phyloP scores from a whole-genome alignment of 30 jellyfish, hydroid and myxozoan genomes.

The Hydractinia symbiolongicarpus region DNA sequence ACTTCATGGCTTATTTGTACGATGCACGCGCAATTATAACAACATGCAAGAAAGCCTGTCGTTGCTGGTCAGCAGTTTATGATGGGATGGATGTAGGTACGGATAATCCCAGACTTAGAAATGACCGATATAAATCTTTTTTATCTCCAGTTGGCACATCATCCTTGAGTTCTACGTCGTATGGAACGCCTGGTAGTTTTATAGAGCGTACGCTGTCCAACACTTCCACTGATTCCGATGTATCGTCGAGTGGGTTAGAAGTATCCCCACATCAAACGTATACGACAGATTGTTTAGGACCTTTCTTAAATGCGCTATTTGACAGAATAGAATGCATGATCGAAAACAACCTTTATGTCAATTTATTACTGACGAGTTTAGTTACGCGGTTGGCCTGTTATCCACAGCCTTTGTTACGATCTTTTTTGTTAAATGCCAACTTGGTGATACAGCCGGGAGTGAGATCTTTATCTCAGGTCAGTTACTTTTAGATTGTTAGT shows the following conservation, averaged over 20 bases:
- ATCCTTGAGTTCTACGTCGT: background rate
- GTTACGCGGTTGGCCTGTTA: conserved; percentile 87
- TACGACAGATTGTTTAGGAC: conserved; percentile 72
- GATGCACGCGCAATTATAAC: conserved; percentile 48
- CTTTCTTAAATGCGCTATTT: conserved; percentile 67
- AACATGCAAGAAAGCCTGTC: conserved; percentile 75
- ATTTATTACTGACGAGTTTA: conserved; percentile 65
- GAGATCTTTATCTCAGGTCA: conserved; percentile 80
- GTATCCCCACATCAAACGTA: background rate
- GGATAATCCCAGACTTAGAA: conserved; percentile 55
- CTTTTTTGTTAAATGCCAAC: conserved; percentile 77
- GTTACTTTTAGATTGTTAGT: background rate
- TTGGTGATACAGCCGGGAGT: conserved; percentile 93
- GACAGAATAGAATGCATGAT: conserved; percentile 65
- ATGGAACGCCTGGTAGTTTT: background rate
- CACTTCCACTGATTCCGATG: conserved; percentile 13
- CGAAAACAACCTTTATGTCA: conserved; percentile 60
- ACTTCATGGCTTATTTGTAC: conserved; percentile 54
- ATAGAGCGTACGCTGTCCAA: background rate
- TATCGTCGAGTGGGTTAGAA: background rate
- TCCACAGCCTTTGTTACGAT: conserved; percentile 93
- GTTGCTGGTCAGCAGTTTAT: conserved; percentile 90
- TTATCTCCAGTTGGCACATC: background rate
- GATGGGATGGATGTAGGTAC: conserved; percentile 97
- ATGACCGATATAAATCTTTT: background rate